Percentiles rank a stretch among this genome's conserved stretches.
Conservation (phyloP, 2,113 vertebrate genomes). For the Ornithorhynchus anatinus region DNA sequence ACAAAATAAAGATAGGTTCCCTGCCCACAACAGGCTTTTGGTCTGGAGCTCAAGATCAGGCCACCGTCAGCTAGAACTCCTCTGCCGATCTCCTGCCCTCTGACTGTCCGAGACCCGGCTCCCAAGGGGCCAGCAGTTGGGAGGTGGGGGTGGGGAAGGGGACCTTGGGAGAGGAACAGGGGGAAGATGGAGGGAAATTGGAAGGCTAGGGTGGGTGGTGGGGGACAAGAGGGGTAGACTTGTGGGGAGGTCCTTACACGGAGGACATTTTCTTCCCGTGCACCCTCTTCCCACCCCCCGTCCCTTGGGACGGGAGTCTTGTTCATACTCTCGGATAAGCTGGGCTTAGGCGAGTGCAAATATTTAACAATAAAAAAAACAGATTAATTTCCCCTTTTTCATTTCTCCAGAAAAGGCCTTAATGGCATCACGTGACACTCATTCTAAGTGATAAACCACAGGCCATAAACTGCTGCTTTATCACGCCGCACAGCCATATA, state of each 20-base stretch:
- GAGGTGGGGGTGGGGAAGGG: neutral
- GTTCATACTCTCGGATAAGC: constrained; percentile 54
- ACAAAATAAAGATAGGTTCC: too few species aligned
- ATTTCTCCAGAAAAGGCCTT: constrained; percentile 69
- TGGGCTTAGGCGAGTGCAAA: constrained; percentile 66
- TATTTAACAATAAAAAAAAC: constrained; percentile 71
- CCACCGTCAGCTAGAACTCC: too few species aligned
- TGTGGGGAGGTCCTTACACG: constrained; percentile 43
- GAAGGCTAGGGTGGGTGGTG: too few species aligned
- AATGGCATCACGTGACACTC: constrained; percentile 73
- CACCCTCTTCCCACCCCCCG: constrained; percentile 53
- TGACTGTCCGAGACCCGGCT: too few species aligned
- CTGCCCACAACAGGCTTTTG: too few species aligned
- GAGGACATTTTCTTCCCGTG: constrained; percentile 56
- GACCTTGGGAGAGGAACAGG: too few species aligned
- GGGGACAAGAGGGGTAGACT: too few species aligned
- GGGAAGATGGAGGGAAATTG: too few species aligned
- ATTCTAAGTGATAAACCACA: constrained; percentile 74
- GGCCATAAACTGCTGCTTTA: constrained; percentile 74
- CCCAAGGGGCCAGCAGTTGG: neutral
- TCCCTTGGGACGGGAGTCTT: constrained; percentile 60
- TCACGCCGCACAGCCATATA: constrained; percentile 72
- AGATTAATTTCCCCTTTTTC: constrained; percentile 70
- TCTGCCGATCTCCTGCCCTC: too few species aligned
- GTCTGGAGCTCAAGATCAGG: too few species aligned